These are phyloP conservation scores for Stegodyphus dumicola DNA, from an alignment of 1,140 invertebrate genomes.

Conservation along the genomic window DNA sequence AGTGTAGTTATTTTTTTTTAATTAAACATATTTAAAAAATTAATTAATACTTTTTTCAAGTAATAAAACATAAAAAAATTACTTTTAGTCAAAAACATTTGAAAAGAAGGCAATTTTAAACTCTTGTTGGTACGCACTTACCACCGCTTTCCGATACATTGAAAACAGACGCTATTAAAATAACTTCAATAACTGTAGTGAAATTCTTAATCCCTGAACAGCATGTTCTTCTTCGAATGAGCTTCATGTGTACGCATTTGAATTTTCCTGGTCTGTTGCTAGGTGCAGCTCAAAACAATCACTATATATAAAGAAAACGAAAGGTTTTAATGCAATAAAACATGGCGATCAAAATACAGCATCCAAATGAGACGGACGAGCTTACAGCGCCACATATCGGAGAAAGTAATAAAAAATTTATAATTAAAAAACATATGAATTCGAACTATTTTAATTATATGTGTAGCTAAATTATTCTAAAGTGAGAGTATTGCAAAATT, in stretches of 20 bases:
- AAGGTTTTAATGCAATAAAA: neutral
- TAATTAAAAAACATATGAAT: neutral
- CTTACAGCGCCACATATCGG: constrained; percentile 49
- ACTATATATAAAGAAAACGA: neutral
- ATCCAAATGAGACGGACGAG: neutral
- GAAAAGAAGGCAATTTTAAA: too few species aligned
- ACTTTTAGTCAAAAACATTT: too few species aligned
- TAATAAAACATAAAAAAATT: too few species aligned
- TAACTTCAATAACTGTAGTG: neutral
- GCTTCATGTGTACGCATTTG: neutral
- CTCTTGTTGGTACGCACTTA: too few species aligned
- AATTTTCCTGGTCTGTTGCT: neutral
- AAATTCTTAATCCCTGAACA: neutral
- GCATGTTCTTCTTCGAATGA: neutral
- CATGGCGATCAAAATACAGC: neutral
- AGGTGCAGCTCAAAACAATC: neutral
- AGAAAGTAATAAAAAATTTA: constrained; percentile 7
- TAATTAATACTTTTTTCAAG: too few species aligned
- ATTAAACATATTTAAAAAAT: too few species aligned
- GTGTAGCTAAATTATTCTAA: neutral
- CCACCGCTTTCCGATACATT: neutral
- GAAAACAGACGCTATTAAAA: neutral
- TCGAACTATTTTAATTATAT: neutral
- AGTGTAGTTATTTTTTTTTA: too few species aligned
- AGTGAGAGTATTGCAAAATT: neutral